Conservation (phyloP, 2,797 vertebrate species). For the Chelonia mydas region DNA sequence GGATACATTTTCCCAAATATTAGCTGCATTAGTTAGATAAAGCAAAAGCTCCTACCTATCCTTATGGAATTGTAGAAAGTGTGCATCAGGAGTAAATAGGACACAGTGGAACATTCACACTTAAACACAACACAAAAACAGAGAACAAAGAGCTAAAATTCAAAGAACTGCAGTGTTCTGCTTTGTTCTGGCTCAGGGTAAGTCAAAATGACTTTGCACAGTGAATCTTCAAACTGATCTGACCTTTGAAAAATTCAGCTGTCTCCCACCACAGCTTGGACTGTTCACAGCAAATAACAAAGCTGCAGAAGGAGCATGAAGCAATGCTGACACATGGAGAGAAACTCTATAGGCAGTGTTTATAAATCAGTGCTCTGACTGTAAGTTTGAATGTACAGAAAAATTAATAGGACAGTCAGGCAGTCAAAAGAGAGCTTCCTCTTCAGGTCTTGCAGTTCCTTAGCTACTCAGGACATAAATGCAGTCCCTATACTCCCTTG, state of each 20-base stretch:
- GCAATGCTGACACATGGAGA: neutral
- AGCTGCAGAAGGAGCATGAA: neutral
- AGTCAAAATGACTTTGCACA: neutral
- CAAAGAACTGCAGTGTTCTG: rapidly evolving
- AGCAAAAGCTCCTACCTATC: neutral
- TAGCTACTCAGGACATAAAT: neutral
- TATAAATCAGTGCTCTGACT: neutral
- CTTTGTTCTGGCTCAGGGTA: neutral
- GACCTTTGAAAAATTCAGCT: neutral
- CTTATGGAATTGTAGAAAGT: neutral
- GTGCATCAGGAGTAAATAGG: neutral
- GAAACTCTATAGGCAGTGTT: neutral
- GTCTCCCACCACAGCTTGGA: neutral
- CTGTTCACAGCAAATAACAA: neutral
- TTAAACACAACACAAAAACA: neutral
- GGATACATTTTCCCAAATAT: neutral
- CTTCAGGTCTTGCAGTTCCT: neutral
- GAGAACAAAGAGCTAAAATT: neutral
- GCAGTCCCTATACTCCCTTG: neutral
- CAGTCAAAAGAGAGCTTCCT: neutral
- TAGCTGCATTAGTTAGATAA: neutral
- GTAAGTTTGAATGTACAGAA: neutral
- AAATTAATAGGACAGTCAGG: neutral
- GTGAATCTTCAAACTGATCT: neutral
- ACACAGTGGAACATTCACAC: neutral